Conservation (phyloP, 1,140 invertebrate genomes). For the Bombus superbus region DNA sequence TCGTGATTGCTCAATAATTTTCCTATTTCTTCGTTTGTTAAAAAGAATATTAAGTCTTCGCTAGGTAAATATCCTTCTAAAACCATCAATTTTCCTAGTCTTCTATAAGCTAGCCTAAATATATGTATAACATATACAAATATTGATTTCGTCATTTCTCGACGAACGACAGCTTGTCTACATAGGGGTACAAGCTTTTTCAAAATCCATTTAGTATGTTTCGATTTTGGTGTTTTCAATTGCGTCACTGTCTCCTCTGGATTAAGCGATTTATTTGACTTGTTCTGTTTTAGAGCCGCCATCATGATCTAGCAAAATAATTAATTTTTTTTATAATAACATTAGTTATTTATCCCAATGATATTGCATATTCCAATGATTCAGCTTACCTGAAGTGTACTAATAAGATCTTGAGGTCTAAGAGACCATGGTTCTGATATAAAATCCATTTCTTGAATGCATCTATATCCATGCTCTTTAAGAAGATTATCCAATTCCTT, state of each 20-base stretch:
- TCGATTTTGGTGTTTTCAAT: constrained; percentile 83
- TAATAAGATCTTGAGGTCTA: constrained; percentile 85
- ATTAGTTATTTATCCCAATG: background rate
- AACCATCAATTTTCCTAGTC: constrained; percentile 85
- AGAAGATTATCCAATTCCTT: constrained; percentile 85
- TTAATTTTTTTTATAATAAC: background rate
- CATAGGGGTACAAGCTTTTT: constrained; percentile 84
- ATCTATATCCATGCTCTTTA: constrained; percentile 89
- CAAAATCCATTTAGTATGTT: constrained; percentile 63
- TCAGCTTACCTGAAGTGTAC: constrained; percentile 84
- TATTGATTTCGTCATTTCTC: constrained; percentile 88
- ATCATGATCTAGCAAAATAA: constrained; percentile 12
- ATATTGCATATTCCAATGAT: background rate
- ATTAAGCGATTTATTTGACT: constrained; percentile 28
- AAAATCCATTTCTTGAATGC: constrained; percentile 90
- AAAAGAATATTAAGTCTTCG: constrained; percentile 87
- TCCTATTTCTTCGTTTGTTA: constrained; percentile 87
- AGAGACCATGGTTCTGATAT: constrained; percentile 86
- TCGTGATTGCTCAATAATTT: constrained; percentile 83
- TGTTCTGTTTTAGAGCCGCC: background rate
- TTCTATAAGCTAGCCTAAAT: constrained; percentile 85
- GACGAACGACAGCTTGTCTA: constrained; percentile 84
- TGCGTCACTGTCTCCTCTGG: constrained; percentile 67
- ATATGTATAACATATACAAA: constrained; percentile 85
- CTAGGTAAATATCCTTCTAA: constrained; percentile 86